These are phyloP conservation scores for Xanthorhoe spadicearia DNA, from an alignment of 2,888 invertebrate species.

Conservation along the genomic window DNA sequence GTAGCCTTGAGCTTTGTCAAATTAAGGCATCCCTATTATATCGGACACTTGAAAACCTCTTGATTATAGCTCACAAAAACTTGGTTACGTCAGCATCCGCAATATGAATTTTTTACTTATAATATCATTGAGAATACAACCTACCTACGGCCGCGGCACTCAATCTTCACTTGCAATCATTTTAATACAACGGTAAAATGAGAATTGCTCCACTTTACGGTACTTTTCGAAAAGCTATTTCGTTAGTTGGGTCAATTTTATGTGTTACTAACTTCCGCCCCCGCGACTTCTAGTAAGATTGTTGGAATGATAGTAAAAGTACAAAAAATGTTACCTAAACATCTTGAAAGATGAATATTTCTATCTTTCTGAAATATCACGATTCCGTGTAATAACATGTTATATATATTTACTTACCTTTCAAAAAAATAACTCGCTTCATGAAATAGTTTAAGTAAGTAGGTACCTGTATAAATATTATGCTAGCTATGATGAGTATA, in stretches of 20 bases:
- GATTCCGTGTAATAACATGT: no score
- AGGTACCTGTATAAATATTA: no score
- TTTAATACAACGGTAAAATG: not conserved
- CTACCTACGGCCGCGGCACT: constrained; percentile 40
- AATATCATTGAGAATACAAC: constrained; percentile 11
- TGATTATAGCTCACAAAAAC: constrained; percentile 43
- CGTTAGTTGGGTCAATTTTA: not conserved
- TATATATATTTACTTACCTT: no score
- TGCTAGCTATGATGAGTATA: no score
- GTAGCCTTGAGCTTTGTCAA: constrained; percentile 36
- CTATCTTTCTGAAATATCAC: no score
- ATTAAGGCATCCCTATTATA: constrained; percentile 39
- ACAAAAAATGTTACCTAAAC: not conserved
- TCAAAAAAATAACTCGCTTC: no score
- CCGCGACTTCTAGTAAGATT: not conserved
- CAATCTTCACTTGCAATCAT: constrained; percentile 26
- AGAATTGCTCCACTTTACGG: not conserved
- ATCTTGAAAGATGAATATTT: no score
- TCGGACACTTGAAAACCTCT: constrained; percentile 38
- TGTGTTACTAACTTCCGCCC: not conserved
- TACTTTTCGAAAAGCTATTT: not conserved
- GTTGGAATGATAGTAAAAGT: not conserved
- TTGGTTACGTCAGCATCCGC: constrained; percentile 45
- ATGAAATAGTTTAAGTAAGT: no score
- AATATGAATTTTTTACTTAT: constrained; percentile 33